phyloP scores from a whole-genome alignment of 2,797 vertebrate genomes.

The Halcyon chelicuti region DNA sequence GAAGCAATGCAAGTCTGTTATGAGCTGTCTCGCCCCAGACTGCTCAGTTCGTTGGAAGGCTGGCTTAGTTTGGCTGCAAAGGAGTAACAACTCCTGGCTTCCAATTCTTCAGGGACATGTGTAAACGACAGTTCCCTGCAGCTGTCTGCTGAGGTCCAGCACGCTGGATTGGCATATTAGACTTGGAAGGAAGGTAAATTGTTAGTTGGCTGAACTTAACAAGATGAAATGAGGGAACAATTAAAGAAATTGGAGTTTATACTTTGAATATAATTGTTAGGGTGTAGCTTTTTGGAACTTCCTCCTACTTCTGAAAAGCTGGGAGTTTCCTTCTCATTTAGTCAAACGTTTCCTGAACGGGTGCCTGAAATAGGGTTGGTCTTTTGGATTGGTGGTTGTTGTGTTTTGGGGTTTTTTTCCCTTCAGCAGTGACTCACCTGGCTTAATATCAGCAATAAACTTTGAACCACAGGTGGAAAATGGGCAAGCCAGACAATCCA shows the following conservation, averaged over 20 bases:
- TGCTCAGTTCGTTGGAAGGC: background rate
- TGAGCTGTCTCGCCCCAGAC: background rate
- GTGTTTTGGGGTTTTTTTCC: background rate
- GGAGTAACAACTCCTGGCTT: background rate
- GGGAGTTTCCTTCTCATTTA: slow-evolving; percentile 44
- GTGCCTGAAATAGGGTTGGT: background rate
- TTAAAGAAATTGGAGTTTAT: slow-evolving; percentile 13
- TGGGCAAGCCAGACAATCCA: background rate
- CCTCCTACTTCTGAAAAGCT: background rate
- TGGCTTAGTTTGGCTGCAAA: background rate
- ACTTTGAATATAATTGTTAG: slow-evolving; percentile 30
- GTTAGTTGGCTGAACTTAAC: background rate
- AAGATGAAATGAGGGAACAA: slow-evolving; percentile 16
- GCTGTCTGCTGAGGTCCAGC: background rate
- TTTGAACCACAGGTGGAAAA: slow-evolving; percentile 24
- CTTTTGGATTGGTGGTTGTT: background rate
- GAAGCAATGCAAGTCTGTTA: background rate
- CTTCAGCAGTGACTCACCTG: slow-evolving; percentile 43
- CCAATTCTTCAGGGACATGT: background rate
- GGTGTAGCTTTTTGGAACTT: slow-evolving; percentile 49
- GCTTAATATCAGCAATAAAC: slow-evolving; percentile 40
- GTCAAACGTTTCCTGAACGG: slow-evolving; percentile 36
- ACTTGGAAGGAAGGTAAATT: background rate
- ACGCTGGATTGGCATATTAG: background rate
- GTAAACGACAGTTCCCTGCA: background rate